Conservation (phyloP, 2,888 invertebrate genomes). For the Eupithecia subumbrata region DNA sequence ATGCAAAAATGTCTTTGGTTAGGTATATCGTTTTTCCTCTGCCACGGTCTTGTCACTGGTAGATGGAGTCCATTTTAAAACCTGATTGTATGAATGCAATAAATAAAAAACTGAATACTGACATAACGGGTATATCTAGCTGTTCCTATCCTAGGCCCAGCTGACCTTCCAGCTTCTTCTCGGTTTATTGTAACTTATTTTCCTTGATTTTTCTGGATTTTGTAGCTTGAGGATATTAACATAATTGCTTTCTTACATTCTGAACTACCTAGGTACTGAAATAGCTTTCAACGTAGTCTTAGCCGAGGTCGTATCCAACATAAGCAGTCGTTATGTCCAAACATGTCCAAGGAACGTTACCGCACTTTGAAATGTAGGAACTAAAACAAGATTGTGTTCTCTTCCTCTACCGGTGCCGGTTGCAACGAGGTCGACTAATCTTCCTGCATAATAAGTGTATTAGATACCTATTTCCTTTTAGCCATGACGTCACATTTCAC, state of each 20-base stretch:
- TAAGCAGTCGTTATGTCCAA: constrained; percentile 33
- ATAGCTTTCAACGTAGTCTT: neutral
- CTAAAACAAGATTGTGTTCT: constrained; percentile 50
- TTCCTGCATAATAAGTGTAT: constrained; percentile 54
- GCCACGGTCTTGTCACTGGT: neutral
- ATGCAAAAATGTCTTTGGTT: neutral
- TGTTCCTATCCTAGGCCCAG: neutral
- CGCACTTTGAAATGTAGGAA: constrained; percentile 55
- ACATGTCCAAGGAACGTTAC: constrained; percentile 43
- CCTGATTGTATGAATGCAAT: too few relatives aligned
- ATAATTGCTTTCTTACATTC: neutral
- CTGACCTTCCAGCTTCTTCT: neutral
- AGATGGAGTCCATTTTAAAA: too few relatives aligned
- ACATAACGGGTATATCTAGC: neutral
- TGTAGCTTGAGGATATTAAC: neutral
- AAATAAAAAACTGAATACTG: too few relatives aligned
- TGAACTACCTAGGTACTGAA: neutral
- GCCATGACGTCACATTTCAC: constrained; percentile 35
- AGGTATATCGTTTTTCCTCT: neutral
- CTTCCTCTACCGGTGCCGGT: constrained; percentile 63
- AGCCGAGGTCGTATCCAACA: constrained; percentile 7
- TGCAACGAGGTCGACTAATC: constrained; percentile 58
- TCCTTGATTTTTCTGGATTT: neutral
- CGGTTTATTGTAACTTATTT: neutral
- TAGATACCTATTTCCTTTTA: constrained; percentile 46